Percentiles rank a stretch among this genome's conserved stretches.
phyloP scores from a whole-genome alignment of 1,140 invertebrate genomes.

The Drosophila pseudoananassae region DNA sequence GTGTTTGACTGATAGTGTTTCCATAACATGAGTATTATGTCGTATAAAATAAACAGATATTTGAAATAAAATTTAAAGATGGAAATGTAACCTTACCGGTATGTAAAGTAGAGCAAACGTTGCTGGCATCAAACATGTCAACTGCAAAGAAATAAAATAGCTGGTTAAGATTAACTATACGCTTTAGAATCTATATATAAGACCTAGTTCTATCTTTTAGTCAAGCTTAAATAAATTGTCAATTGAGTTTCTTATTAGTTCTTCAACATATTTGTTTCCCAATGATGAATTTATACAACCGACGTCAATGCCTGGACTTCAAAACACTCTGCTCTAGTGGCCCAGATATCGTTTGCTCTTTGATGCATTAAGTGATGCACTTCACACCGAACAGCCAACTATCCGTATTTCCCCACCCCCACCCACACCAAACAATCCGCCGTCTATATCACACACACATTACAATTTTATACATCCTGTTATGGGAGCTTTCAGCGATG shows the following conservation, averaged over 20 bases:
- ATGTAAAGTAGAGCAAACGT: slow-evolving; percentile 40
- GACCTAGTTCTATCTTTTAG: no score
- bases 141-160: slow-evolving; percentile 42
- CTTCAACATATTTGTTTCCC: no score
- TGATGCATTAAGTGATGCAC: slow-evolving; percentile 67
- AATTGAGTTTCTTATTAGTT: no score
- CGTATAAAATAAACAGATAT: background rate
- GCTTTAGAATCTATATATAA: no score
- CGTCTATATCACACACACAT: background rate
- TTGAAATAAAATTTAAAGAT: slow-evolving; percentile 15
- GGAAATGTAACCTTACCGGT: slow-evolving; percentile 50
- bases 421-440: background rate
- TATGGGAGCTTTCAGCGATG: slow-evolving; percentile 40
- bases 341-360: slow-evolving; percentile 58
- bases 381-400: slow-evolving; percentile 15
- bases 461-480: slow-evolving; percentile 23
- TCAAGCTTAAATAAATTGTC: no score
- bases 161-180: no score
- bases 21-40: background rate
- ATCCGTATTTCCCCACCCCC: background rate
- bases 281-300: background rate
- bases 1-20: background rate
- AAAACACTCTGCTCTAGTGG: slow-evolving; percentile 64
- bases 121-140: slow-evolving; percentile 65
- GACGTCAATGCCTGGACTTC: background rate